Evolutionary conservation across 1,140 invertebrate species (phyloP).

Genomic region (Zaprionus davidi): DNA sequence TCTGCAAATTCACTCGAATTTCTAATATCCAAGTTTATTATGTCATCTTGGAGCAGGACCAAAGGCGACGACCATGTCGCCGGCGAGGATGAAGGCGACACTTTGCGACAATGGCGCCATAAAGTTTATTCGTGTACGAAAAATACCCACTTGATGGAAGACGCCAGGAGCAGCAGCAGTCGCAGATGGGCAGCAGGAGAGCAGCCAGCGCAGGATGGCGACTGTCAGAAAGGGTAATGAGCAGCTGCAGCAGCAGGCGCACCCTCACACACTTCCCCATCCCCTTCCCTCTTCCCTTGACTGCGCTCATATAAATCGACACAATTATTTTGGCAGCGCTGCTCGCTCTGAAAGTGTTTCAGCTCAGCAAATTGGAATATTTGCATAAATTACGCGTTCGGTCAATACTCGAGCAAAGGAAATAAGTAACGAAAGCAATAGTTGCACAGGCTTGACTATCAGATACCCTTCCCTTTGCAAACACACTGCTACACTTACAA

Average conservation of each 20-base stretch:
- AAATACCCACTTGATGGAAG: conserved; percentile 52
- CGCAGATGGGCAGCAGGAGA: neutral
- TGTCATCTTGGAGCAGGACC: conserved; percentile 47
- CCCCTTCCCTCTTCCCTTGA: neutral
- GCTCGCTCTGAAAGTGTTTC: conserved; percentile 37
- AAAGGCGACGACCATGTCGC: conserved; percentile 18
- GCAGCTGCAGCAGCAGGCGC: conserved; percentile 53
- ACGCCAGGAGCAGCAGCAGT: conserved; percentile 11
- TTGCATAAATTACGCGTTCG: conserved; percentile 61
- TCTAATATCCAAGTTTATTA: conserved; percentile 67
- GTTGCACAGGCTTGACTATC: neutral
- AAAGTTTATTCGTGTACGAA: conserved; percentile 67
- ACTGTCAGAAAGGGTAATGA: conserved; percentile 66
- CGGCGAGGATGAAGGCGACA: conserved; percentile 29
- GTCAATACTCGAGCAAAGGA: conserved; percentile 30
- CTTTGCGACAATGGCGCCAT: conserved; percentile 65
- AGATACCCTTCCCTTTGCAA: neutral
- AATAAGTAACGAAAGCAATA: neutral
- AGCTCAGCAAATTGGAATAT: conserved; percentile 60
- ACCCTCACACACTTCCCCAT: neutral
- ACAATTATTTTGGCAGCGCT: conserved; percentile 65
- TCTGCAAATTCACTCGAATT: conserved; percentile 51
- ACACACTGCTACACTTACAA: neutral
- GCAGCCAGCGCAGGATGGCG: neutral
- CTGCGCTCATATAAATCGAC: conserved; percentile 68